A percentile compares a stretch with the other conserved stretches of the same genome.
Evolutionary conservation across 1,140 invertebrate genomes (phyloP).

Genomic region (Procambarus virginalis): DNA sequence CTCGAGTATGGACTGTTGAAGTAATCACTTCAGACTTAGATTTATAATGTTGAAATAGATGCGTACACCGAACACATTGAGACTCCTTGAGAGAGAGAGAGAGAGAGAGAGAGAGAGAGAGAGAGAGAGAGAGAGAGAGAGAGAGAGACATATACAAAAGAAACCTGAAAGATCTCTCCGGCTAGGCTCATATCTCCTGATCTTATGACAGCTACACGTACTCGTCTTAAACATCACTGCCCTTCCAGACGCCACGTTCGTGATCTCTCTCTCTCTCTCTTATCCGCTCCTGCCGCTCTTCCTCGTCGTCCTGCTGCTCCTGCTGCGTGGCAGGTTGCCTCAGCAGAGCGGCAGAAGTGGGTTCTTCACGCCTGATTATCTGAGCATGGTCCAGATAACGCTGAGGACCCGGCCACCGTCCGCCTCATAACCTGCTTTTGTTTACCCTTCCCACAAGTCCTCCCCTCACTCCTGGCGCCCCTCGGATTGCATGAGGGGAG

Average conservation of each 20-base stretch:
- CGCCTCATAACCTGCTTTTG: constrained; percentile 15
- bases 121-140: constrained; percentile 14
- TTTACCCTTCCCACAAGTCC: not conserved
- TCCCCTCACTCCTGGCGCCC: constrained; percentile 9
- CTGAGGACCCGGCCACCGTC: constrained; percentile 36
- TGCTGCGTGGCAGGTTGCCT: not conserved
- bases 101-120: constrained; percentile 10
- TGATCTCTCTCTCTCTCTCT: not conserved
- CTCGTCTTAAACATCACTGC: not conserved
- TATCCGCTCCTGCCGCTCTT: not conserved
- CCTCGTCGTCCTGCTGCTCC: constrained; percentile 5
- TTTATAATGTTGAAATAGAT: not conserved
- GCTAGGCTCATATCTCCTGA: not conserved
- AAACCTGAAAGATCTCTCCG: not conserved
- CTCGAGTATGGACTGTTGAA: too few relatives aligned
- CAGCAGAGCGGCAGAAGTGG: constrained; percentile 20
- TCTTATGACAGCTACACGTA: not conserved
- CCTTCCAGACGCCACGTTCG: not conserved
- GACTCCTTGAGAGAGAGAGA: too few relatives aligned
- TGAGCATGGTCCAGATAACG: constrained; percentile 29
- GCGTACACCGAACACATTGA: not conserved
- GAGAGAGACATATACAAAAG: not conserved
- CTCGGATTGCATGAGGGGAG: not conserved
- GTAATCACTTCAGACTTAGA: too few relatives aligned
- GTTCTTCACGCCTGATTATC: constrained; percentile 50